Percentiles rank a stretch among this genome's conserved stretches.
phyloP scores from a whole-genome alignment of 2,113 vertebrate genomes.

The Atlantisia rogersi region DNA sequence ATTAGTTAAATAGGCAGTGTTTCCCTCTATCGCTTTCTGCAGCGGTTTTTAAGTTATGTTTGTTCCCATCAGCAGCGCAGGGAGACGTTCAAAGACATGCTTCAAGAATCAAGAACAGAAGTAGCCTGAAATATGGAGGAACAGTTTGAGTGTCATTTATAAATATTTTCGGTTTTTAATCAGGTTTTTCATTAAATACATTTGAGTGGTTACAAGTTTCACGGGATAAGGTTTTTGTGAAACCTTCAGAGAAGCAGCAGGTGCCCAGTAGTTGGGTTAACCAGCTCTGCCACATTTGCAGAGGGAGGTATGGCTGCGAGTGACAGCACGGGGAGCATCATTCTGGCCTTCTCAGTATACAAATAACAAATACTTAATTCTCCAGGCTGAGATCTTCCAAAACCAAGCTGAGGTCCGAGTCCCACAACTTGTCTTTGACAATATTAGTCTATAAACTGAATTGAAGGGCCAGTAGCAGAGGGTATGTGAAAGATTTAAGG shows the following conservation, averaged over 20 bases:
- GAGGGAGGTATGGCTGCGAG: not conserved
- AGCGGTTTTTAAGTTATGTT: conserved; percentile 50
- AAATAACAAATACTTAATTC: not conserved
- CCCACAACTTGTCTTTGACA: not conserved
- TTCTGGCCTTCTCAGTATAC: not conserved
- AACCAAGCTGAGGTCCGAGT: not conserved
- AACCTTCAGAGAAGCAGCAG: not conserved
- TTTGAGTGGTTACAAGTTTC: not conserved
- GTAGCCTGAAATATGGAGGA: not conserved
- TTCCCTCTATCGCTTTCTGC: conserved; percentile 66
- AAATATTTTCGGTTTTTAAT: not conserved
- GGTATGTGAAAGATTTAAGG: not conserved
- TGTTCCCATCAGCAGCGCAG: not conserved
- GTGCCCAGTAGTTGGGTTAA: not conserved
- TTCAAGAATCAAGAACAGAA: not conserved
- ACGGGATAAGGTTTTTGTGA: not conserved
- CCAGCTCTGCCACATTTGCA: not conserved
- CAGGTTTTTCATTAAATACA: not conserved
- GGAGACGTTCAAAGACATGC: not conserved
- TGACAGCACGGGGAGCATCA: not conserved
- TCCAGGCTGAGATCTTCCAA: not conserved
- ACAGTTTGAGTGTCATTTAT: not conserved
- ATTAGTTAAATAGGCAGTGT: conserved; percentile 67
- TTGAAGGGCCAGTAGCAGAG: not conserved
- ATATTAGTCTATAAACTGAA: not conserved